Base-by-base conservation (phyloP, 2,888 invertebrate species). In the Meandrusa payeni region DNA sequence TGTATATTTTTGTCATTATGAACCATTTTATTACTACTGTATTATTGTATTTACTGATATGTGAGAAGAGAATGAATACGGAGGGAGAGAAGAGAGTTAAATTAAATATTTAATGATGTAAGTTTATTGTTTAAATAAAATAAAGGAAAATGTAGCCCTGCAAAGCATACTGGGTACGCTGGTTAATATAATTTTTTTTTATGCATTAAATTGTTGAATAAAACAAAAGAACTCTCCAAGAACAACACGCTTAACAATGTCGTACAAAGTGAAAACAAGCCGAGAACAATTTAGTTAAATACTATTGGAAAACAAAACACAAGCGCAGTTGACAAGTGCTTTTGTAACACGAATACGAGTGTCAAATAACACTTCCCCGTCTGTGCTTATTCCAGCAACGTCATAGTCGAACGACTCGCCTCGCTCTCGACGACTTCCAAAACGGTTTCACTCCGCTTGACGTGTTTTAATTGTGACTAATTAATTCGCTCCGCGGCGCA, bases 381-480 rank as follows among this genome's bases (percentile, higher is more conserved):
- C 15, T 6, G 19, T 6, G 22, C 3, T 7, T 19, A 10, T 32
- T 43, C 12, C 17, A 5, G 32, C 26, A 9, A 19, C 31, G 19
- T 37, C 19, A 27, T 24, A 26, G 9, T 10, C 9, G 29, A 42
- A 17, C 23, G 5, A 36, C 2, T 20, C 10, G n/a, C 5, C 5
- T 24, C 24, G 9, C 12, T 36, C 22, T 40, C 32, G 4, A 12
- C 11, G 6, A 26, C 24, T 5, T 23, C 10, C 28, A 29, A 61
- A 60, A 68, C 64, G 59, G 63, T 64, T 65, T 63, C 59, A 65
- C 59, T 61, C 58, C 66, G 59, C 50, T 54, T 49, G 58, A 6
- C 24, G 29, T 20, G 17, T 34, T 55, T 64, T 72, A 71, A 77
- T 75, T 74, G 69, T 69, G 69, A 74, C 73, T 74, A 74, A 81